These are phyloP conservation scores for Tympanuchus pallidicinctus DNA, from an alignment of 2,113 vertebrate genomes.

Conservation along the genomic window DNA sequence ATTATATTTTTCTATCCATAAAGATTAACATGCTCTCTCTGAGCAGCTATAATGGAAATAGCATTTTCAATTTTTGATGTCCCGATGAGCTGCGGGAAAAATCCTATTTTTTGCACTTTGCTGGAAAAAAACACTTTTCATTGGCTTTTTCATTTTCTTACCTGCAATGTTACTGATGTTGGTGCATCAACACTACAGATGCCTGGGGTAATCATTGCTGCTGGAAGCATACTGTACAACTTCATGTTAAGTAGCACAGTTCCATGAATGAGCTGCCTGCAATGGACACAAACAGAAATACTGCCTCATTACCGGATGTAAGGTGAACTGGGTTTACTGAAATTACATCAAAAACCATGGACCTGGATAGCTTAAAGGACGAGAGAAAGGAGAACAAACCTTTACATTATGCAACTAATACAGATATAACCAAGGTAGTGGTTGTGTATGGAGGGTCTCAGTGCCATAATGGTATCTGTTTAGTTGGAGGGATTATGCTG, in stretches of 20 bases:
- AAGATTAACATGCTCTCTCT: neutral
- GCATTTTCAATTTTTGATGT: neutral
- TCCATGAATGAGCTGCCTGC: slow-evolving; percentile 40
- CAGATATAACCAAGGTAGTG: neutral
- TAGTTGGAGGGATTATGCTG: neutral
- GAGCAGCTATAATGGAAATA: fast-evolving
- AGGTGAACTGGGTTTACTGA: neutral
- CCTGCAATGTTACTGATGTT: slow-evolving; percentile 68
- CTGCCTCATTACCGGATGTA: neutral
- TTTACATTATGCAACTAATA: neutral
- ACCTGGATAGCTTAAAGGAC: neutral
- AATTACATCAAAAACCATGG: neutral
- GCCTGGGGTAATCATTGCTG: slow-evolving; percentile 56
- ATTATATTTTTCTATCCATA: neutral
- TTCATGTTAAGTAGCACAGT: slow-evolving; percentile 65
- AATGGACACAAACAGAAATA: neutral
- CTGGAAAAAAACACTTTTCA: neutral
- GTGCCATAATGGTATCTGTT: neutral
- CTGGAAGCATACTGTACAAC: neutral
- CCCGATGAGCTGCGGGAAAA: neutral
- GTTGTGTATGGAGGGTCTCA: neutral
- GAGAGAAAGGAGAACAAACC: neutral
- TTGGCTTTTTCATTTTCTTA: neutral
- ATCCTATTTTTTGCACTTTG: neutral
- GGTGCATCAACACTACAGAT: slow-evolving; percentile 53